Base-by-base conservation (phyloP, 2,888 invertebrate genomes). In the Thera britannica region DNA sequence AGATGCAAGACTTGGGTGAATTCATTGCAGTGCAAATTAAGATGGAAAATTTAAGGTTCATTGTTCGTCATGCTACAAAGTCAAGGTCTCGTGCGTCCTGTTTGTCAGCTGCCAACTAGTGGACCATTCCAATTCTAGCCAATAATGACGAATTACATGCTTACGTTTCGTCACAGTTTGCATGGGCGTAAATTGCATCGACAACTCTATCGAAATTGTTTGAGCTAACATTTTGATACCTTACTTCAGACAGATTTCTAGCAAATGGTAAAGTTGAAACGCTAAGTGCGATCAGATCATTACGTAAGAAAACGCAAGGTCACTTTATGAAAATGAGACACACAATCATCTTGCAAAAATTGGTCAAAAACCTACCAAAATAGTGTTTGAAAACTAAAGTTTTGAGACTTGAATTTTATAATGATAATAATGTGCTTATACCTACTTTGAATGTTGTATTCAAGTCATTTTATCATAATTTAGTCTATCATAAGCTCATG, bases 21-120 rank as follows among this genome's bases (percentile, higher is more conserved):
- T 52, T 52, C 1, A 57, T 36, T 35, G 54, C 8, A 36, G 52
- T 54, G 36, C 1, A 36, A 3, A 49, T 49, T 57, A 48, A 49
- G 55, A 65, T 68, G 67, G 60, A 70, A 63, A 66, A 63, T 60
- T 64, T 49, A 6, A 58, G 55, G 72, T 72, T 74, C 70, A 73
- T 71, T 62, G 74, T 66, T 68, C 69, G 68, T 70, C 65, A 67
- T 68, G 70, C 68, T 54, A 55, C 77, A 78, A 76, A 77, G 75
- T 77, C 80, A 80, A 79, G 80, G 78, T 72, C 75, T 60, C 61
- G 38, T 62, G 36, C 54, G n/a, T 59, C 63, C 69, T 76, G 73
- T 74, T 75, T 68, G 46, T 60, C 69, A 61, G 62, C 63, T 65
- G 58, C 58, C 64, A 65, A 9, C 23, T 35, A 73, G 61, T 63